These are phyloP conservation scores for Donacobius atricapilla DNA, from an alignment of 2,113 vertebrate species.

Conservation along the genomic window DNA sequence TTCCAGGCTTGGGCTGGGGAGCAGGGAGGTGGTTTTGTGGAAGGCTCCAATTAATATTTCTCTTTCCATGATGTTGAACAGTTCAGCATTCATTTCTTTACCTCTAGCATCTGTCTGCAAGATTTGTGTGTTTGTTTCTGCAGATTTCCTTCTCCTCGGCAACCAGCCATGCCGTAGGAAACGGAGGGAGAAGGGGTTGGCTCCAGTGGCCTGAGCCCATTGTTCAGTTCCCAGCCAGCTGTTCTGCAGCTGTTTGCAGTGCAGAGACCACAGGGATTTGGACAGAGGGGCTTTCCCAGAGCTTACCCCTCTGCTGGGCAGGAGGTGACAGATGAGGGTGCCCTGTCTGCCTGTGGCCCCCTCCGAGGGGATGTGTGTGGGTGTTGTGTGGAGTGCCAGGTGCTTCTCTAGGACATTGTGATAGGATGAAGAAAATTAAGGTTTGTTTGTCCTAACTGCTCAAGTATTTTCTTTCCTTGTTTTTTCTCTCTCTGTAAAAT, in stretches of 20 bases:
- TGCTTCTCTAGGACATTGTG: not conserved
- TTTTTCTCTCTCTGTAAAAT: not conserved
- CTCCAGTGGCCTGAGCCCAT: not conserved
- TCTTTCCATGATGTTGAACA: not conserved
- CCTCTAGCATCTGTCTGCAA: not conserved
- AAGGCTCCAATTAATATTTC: not conserved
- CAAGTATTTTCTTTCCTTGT: not conserved
- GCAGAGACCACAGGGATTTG: not conserved
- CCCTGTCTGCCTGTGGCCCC: not conserved
- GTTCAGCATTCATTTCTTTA: not conserved
- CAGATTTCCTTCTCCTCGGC: not conserved
- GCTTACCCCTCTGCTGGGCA: fast-evolving
- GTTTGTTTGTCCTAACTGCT: not conserved
- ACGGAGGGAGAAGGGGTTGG: not conserved
- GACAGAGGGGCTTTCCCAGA: not conserved
- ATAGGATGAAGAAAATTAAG: not conserved
- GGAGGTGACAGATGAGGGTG: not conserved
- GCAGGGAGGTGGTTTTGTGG: not conserved
- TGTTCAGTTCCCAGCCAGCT: not conserved
- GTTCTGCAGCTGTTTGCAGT: not conserved
- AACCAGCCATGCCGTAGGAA: fast-evolving
- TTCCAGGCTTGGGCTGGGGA: not conserved
- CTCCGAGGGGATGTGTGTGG: not conserved
- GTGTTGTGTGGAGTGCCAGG: not conserved
- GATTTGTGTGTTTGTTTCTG: not conserved